Evolutionary conservation across 1,140 invertebrate species (phyloP), one percentile per base, ranked within the genome.

Genomic region (Pseudomyrmex flavicornis): DNA sequence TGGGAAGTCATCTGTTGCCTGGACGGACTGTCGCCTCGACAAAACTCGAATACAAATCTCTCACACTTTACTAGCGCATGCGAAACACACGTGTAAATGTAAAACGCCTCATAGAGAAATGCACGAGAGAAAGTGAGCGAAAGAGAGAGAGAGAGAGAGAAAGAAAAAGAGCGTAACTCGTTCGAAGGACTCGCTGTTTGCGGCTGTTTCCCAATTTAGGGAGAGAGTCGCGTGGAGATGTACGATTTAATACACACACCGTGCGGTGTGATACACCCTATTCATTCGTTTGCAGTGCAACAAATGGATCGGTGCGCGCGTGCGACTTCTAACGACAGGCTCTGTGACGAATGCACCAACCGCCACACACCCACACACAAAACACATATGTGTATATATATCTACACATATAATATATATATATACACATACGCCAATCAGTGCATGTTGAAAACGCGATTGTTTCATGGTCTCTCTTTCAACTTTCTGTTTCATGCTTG

Each of bases 401-500:
- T 35, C 0, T 52, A 54, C 54, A 52, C 50, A 13, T 61, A 70
- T 17, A 13, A 17, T 17, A 69, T 50, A 70, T 52, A 5, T 70
- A 70, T 77, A 77, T 54, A 52, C 12, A 68, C 26, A 70, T 26
- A 66, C 52, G 26, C 20, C n/a, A 35, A 76, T 44, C 50, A 52
- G 44, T 89, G 88, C 88, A 89, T 85, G 88, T 86, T 89, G 54
- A 87, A 35, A 22, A 91, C 90, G 92, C 87, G 91, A 92, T 91
- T 87, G 92, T 94, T 35, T 94, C 92, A 94, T 93, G 93, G 89
- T 94, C 85, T 93, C 89, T 93, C 86, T 94, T 92, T 91, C 66
- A 93, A 94, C 89, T 94, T 94, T 94, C 93, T 94, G 93, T 94
- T 94, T 94, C 94, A 94, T 94, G 93, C 93, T 94, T 94, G 92